Conservation (phyloP, 2,797 vertebrate genomes). For the Pterois miles region DNA sequence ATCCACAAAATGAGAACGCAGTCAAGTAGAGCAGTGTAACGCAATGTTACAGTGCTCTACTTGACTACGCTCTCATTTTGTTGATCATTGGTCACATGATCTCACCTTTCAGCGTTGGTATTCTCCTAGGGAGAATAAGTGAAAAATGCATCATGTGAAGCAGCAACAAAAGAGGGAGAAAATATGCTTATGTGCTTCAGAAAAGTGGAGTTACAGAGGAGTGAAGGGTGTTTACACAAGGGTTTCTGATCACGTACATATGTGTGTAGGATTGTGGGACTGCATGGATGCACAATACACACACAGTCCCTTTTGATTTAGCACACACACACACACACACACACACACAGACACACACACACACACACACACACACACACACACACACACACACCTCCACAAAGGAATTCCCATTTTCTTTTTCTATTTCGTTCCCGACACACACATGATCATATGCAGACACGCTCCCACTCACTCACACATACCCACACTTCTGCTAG, state of each 20-base stretch:
- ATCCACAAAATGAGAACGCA: too few relatives aligned
- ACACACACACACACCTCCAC: constrained; percentile 23
- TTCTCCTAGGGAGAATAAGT: constrained; percentile 28
- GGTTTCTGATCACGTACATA: constrained; percentile 59
- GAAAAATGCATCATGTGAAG: constrained; percentile 45
- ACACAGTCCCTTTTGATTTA: constrained; percentile 55
- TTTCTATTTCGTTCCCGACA: constrained; percentile 47
- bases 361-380: constrained; percentile 23
- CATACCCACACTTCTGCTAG: constrained; percentile 37
- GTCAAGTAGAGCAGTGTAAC: too few relatives aligned
- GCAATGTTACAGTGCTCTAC: neutral
- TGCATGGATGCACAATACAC: constrained; percentile 59
- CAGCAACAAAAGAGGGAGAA: constrained; percentile 31
- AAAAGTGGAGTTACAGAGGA: constrained; percentile 45
- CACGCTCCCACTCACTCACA: constrained; percentile 13
- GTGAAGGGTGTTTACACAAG: constrained; percentile 52
- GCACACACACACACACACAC: constrained; percentile 21
- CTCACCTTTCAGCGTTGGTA: constrained; percentile 36
- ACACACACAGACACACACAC: constrained; percentile 20
- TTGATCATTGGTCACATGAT: constrained; percentile 50
- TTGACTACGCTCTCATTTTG: constrained; percentile 48
- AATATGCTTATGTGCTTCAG: constrained; percentile 39
- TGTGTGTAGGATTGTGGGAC: constrained; percentile 39
- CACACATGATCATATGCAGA: constrained; percentile 56
- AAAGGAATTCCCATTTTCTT: constrained; percentile 51